These are phyloP conservation scores for Ptycholaimellus sp. DNA, from an alignment of 2,888 invertebrate genomes.

Conservation along the genomic window DNA sequence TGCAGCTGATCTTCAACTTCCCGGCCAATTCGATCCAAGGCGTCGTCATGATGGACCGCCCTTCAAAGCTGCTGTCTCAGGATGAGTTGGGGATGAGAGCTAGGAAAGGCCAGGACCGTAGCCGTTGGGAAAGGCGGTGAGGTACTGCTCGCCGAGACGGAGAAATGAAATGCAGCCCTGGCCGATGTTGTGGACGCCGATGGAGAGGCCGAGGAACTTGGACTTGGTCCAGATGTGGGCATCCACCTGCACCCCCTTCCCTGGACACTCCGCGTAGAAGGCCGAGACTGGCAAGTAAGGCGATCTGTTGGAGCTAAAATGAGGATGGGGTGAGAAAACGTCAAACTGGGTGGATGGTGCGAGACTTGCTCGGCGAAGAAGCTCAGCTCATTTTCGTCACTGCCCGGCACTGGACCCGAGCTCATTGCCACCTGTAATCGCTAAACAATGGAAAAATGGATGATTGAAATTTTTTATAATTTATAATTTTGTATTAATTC, in stretches of 20 bases:
- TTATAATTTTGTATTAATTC: no score
- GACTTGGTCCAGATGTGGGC: constrained; percentile 98
- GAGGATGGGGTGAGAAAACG: constrained; percentile 1
- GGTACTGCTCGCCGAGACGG: constrained; percentile 74
- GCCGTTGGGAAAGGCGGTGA: constrained; percentile 86
- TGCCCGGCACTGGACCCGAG: no score
- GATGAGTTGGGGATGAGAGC: neutral
- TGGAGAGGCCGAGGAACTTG: constrained; percentile 82
- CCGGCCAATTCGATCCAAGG: constrained; percentile 98
- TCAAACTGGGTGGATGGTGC: constrained; percentile 81
- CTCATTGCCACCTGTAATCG: no score
- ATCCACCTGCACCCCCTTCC: constrained; percentile 65
- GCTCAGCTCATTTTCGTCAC: constrained; percentile 55
- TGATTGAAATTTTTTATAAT: no score
- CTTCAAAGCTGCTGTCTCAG: no score
- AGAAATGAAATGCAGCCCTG: constrained; percentile 68
- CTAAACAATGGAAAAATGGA: no score
- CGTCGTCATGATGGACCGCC: constrained; percentile 76
- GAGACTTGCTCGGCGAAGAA: constrained; percentile 96
- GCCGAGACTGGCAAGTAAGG: constrained; percentile 76
- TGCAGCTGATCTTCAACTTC: constrained; percentile 58
- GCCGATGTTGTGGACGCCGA: constrained; percentile 66
- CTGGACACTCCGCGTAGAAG: constrained; percentile 87
- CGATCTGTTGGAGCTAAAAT: no score
- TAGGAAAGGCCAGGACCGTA: no score